Conservation (phyloP, 2,113 vertebrate genomes). For the Petaurus breviceps region DNA sequence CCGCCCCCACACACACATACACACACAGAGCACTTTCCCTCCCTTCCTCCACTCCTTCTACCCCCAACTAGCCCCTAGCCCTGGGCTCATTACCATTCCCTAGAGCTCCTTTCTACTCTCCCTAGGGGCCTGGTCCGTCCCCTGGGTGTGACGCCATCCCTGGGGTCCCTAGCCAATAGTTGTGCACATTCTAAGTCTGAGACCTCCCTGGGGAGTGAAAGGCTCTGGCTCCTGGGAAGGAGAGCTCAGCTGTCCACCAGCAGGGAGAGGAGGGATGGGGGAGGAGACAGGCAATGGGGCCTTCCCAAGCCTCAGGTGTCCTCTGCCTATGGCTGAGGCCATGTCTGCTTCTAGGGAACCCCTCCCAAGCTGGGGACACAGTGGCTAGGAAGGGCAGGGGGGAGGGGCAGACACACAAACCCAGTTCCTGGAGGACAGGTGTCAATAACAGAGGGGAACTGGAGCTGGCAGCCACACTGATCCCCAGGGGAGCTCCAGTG, state of each 20-base stretch:
- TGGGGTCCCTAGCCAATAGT: neutral
- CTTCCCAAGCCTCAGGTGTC: neutral
- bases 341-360: slow-evolving; percentile 51
- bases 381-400: rapidly evolving
- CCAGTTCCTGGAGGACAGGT: neutral
- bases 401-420: neutral
- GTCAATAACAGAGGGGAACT: neutral
- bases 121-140: neutral
- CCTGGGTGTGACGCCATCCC: neutral
- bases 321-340: neutral
- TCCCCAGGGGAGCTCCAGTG: neutral
- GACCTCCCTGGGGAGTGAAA: neutral
- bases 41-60: neutral
- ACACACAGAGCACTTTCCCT: neutral
- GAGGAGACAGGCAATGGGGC: neutral
- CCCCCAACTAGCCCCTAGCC: neutral
- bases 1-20: no score
- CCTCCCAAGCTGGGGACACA: neutral
- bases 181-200: neutral
- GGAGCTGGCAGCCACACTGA: neutral
- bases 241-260: neutral
- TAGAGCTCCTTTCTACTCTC: neutral
- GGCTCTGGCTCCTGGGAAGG: neutral
- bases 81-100: neutral
- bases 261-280: neutral